phyloP scores from a whole-genome alignment of 2,797 vertebrate genomes.

The Rhabdophis nuchalis region DNA sequence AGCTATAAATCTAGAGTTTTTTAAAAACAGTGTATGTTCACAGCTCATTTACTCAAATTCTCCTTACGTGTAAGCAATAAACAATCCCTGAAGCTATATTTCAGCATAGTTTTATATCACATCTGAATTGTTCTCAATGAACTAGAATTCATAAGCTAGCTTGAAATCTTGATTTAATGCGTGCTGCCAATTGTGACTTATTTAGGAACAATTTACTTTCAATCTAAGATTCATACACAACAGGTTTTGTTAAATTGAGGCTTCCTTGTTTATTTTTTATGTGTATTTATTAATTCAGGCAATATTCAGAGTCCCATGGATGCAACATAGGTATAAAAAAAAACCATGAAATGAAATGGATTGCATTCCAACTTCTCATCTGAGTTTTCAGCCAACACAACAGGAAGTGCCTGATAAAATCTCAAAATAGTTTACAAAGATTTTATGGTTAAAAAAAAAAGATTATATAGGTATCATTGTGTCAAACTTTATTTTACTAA shows the following conservation, averaged over 20 bases:
- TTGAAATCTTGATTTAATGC: neutral
- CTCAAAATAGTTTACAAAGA: neutral
- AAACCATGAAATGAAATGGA: neutral
- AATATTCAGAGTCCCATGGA: neutral
- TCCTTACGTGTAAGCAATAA: neutral
- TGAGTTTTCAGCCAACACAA: neutral
- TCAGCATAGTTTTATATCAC: neutral
- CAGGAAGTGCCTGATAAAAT: neutral
- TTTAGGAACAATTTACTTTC: neutral
- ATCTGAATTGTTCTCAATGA: neutral
- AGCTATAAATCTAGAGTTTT: neutral
- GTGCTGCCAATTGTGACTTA: neutral
- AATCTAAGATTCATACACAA: neutral
- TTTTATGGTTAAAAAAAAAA: neutral
- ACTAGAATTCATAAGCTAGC: neutral
- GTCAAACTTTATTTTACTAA: conserved; percentile 3
- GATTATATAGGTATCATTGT: neutral
- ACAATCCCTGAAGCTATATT: neutral
- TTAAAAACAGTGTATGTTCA: neutral
- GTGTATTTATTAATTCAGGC: neutral
- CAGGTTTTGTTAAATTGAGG: neutral
- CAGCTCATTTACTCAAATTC: neutral
- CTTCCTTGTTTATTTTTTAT: neutral
- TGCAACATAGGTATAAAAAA: neutral
- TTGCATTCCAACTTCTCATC: neutral